phyloP scores from a whole-genome alignment of 2,888 invertebrate genomes.

The Alitta virens region DNA sequence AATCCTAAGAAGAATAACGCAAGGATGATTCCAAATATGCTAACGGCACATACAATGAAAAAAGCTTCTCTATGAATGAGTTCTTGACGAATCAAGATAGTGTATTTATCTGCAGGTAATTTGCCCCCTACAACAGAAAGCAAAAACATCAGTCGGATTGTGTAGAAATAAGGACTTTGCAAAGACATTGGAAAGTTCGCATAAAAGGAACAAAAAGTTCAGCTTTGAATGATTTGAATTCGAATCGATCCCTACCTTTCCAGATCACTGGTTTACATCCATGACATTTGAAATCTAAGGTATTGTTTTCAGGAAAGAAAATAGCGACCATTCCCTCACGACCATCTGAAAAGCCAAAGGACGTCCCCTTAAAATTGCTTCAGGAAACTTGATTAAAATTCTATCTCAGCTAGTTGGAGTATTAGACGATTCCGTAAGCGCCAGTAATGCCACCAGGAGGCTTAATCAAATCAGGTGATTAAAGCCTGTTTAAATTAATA shows the following conservation, averaged over 20 bases:
- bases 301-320: constrained; percentile 63
- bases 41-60: constrained; percentile 70
- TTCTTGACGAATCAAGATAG: constrained; percentile 65
- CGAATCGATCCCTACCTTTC: constrained; percentile 54
- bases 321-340: constrained; percentile 72
- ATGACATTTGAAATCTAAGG: constrained; percentile 69
- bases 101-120: constrained; percentile 70
- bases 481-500: too few relatives aligned
- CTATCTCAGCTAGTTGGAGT: too few relatives aligned
- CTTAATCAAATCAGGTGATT: too few relatives aligned
- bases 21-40: constrained; percentile 82
- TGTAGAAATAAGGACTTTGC: too few relatives aligned
- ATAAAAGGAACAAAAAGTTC: too few relatives aligned
- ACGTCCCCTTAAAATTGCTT: too few relatives aligned
- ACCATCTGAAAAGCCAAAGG: constrained; percentile 49
- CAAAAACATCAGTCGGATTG: too few relatives aligned
- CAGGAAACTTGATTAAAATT: too few relatives aligned
- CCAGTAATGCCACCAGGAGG: too few relatives aligned
- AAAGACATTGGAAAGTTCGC: too few relatives aligned
- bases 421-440: too few relatives aligned
- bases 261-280: constrained; percentile 70
- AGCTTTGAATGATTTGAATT: neutral
- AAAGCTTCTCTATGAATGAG: constrained; percentile 77
- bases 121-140: constrained; percentile 65
- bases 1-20: constrained; percentile 88